Evolutionary conservation across 2,797 vertebrate species (phyloP), one percentile per base, ranked within the genome.

Genomic region (Vespertilio murinus): DNA sequence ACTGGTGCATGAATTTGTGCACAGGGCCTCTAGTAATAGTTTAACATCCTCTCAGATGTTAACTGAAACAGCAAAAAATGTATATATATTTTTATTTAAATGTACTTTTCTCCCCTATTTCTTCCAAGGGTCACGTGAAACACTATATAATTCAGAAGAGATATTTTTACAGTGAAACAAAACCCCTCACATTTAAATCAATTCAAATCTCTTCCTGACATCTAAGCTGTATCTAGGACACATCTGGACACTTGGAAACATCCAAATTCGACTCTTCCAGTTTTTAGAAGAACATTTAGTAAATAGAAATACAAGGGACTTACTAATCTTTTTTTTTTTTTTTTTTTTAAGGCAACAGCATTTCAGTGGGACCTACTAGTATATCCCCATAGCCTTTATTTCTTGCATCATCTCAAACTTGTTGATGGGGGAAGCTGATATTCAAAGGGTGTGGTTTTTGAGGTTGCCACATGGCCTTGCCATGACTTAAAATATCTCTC

Each of bases 161-260:
- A 56, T 79, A 82, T 90, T 96, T 96, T 94, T 88, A 56, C 20
- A 73, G 30, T 80, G 70, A 70, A 52, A 74, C 81, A 88, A 71
- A 47, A 65, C 0, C 65, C 0, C 61, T 75, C 54, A 45, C 61
- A 88, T 93, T 97, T 95, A 96, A 96, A 90, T 87, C 80, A 90
- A 93, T 81, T 92, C 49, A 59, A 95, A 82, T 74, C 67, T 95
- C 70, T 96, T 96, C 42, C 81, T 96, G 91, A 94, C 73, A 91
- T 90, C 84, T 75, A 91, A 42, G 65, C 81, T 85, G 33, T 96
- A 95, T 96, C 84, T 97, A 97, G 96, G 96, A 88, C 97, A 96
- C 96, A 97, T 97, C 96, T 97, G 96, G 95, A 96, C 82, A 80
- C 84, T 73, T 95, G 91, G 75, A 95, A 96, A 88, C 20, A 86